phyloP scores from a whole-genome alignment of 2,888 invertebrate genomes.

The Brachylomia viminalis region DNA sequence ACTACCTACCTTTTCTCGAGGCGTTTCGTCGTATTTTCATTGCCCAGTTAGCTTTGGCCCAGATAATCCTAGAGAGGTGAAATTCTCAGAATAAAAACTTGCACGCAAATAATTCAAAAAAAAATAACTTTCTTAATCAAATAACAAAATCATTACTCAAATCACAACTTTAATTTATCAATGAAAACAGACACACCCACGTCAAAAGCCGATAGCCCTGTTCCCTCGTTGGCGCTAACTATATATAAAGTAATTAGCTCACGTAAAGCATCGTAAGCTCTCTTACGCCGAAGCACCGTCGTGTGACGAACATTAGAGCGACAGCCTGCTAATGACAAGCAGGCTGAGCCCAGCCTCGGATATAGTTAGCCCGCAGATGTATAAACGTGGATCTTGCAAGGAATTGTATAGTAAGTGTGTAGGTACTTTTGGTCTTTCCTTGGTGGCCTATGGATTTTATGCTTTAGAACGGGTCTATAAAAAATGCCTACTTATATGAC shows the following conservation, averaged over 20 bases:
- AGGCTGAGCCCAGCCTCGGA: slow-evolving; percentile 21
- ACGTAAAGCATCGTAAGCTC: slow-evolving; percentile 58
- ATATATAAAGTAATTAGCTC: slow-evolving; percentile 69
- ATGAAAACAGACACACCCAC: slow-evolving; percentile 2
- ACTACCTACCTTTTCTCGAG: too few species aligned
- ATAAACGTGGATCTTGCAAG: slow-evolving; percentile 20
- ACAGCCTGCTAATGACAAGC: slow-evolving; percentile 52
- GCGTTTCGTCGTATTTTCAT: too few species aligned
- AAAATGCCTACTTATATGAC: too few species aligned
- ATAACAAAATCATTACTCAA: too few species aligned
- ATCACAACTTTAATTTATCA: background rate
- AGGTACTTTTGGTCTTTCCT: too few species aligned
- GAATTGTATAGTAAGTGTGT: background rate
- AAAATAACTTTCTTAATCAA: too few species aligned
- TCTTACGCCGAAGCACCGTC: slow-evolving; percentile 59
- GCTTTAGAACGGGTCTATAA: background rate
- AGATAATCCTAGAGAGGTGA: too few species aligned
- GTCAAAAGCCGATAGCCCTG: slow-evolving; percentile 1
- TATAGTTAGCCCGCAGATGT: slow-evolving; percentile 52
- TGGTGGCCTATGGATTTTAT: background rate
- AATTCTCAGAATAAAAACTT: too few species aligned
- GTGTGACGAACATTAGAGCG: slow-evolving; percentile 60
- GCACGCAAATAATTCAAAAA: too few species aligned
- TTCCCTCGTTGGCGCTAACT: slow-evolving; percentile 47
- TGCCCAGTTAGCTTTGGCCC: too few species aligned